Evolutionary conservation across 2,797 vertebrate genomes (phyloP).

Genomic region (Myripristis murdjan): DNA sequence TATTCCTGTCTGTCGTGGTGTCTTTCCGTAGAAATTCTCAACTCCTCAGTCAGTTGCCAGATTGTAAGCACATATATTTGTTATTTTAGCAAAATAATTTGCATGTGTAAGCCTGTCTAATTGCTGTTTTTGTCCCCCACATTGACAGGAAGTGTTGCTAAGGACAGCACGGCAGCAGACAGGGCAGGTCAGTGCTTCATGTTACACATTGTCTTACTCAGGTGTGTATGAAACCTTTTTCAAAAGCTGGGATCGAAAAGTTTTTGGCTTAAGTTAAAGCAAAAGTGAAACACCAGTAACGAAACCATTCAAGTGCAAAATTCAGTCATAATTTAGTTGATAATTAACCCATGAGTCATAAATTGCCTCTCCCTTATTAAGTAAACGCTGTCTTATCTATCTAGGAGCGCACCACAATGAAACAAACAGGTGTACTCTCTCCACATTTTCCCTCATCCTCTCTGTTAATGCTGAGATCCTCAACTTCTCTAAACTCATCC

Average conservation of each 20-base stretch:
- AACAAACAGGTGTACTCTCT: too few species aligned
- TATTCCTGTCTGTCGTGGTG: not conserved
- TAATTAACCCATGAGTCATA: too few species aligned
- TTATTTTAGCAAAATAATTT: not conserved
- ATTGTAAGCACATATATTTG: not conserved
- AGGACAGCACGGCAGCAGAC: constrained; percentile 59
- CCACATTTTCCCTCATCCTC: not conserved
- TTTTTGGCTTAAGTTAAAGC: not conserved
- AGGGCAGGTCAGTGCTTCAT: constrained; percentile 59
- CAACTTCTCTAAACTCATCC: not conserved
- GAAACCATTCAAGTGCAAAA: too few species aligned
- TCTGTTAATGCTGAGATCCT: too few species aligned
- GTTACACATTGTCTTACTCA: not conserved
- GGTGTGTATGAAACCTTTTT: too few species aligned
- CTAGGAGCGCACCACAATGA: too few species aligned
- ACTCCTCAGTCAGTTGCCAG: not conserved
- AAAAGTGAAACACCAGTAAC: constrained; percentile 39
- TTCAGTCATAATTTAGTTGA: too few species aligned
- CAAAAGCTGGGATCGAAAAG: too few species aligned
- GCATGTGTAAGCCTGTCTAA: not conserved
- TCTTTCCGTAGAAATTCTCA: not conserved
- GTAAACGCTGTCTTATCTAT: too few species aligned
- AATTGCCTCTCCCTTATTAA: too few species aligned
- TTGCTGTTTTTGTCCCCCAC: not conserved
- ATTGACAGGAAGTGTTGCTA: constrained; percentile 75